phyloP scores from a whole-genome alignment of 2,888 invertebrate species.

The Venusia cambrica region DNA sequence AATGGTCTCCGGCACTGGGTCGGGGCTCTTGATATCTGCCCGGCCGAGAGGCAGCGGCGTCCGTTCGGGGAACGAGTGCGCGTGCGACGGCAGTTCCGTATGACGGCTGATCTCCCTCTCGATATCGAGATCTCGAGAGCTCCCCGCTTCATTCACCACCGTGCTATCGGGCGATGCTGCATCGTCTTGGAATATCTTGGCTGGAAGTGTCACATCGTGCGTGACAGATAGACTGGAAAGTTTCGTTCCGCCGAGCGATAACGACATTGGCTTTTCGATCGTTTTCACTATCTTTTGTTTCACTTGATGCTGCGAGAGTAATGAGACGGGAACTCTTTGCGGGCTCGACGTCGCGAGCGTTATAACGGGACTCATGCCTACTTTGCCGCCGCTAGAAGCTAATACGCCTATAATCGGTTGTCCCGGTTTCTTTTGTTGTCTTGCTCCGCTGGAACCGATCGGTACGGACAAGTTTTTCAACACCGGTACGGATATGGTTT shows the following conservation, averaged over 20 bases:
- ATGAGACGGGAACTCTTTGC: constrained; percentile 63
- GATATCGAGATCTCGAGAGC: constrained; percentile 60
- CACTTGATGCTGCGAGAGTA: constrained; percentile 71
- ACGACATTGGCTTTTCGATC: constrained; percentile 73
- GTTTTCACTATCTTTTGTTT: constrained; percentile 77
- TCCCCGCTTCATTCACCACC: constrained; percentile 45
- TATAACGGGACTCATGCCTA: constrained; percentile 61
- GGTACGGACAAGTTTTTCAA: constrained; percentile 68
- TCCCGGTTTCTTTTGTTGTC: constrained; percentile 43
- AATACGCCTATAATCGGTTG: constrained; percentile 75
- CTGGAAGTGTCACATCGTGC: constrained; percentile 82
- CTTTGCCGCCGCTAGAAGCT: constrained; percentile 66
- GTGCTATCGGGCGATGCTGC: constrained; percentile 82
- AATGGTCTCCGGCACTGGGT: constrained; percentile 75
- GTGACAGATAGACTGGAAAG: constrained; percentile 79
- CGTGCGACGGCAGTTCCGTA: constrained; percentile 60
- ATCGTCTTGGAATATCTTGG: constrained; percentile 85
- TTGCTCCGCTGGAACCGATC: constrained; percentile 45
- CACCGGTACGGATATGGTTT: constrained; percentile 75
- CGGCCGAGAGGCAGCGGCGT: constrained; percentile 67
- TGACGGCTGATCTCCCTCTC: constrained; percentile 75
- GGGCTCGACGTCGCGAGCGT: constrained; percentile 61
- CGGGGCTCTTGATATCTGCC: constrained; percentile 73
- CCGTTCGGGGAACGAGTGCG: constrained; percentile 60
- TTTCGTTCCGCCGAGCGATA: constrained; percentile 75